Evolutionary conservation across 2,888 invertebrate species (phyloP).

Genomic region (Schrankia costaestrigalis): DNA sequence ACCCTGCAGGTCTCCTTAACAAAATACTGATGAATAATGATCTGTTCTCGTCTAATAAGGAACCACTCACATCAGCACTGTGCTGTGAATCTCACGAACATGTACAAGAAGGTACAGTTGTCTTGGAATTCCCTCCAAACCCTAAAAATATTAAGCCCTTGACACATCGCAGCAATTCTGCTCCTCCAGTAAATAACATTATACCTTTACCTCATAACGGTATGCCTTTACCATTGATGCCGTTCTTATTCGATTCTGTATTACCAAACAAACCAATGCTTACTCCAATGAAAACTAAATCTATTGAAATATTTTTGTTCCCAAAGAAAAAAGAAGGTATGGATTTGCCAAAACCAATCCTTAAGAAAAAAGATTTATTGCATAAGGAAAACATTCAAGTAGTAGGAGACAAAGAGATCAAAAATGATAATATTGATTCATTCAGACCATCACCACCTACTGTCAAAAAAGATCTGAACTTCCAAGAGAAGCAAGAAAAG

Average conservation of each 20-base stretch:
- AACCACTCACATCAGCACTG: slow-evolving; percentile 42
- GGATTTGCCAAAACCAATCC: slow-evolving; percentile 22
- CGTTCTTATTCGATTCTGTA: slow-evolving; percentile 41
- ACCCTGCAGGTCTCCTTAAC: slow-evolving; percentile 51
- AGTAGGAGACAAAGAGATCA: slow-evolving; percentile 54
- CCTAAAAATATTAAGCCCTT: slow-evolving; percentile 17
- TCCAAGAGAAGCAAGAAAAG: slow-evolving; percentile 32
- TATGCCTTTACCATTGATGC: slow-evolving; percentile 30
- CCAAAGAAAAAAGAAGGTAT: slow-evolving; percentile 53
- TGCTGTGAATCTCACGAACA: slow-evolving; percentile 68
- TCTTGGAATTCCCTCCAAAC: slow-evolving; percentile 52
- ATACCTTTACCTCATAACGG: slow-evolving; percentile 1
- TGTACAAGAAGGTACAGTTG: slow-evolving; percentile 50
- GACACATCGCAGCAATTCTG: slow-evolving; percentile 5
- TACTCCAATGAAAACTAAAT: slow-evolving; percentile 42
- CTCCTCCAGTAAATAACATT: slow-evolving; percentile 4
- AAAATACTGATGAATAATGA: slow-evolving; percentile 56
- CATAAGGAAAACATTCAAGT: slow-evolving; percentile 46
- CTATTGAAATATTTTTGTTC: slow-evolving; percentile 59
- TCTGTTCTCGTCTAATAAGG: slow-evolving; percentile 48
- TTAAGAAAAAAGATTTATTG: slow-evolving; percentile 31
- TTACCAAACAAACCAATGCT: slow-evolving; percentile 34
- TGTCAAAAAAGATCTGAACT: slow-evolving; percentile 50
- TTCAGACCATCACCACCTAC: slow-evolving; percentile 33
- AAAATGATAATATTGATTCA: slow-evolving; percentile 41